Base-by-base conservation (phyloP, 2,113 vertebrate species). In the Smithornis capensis region DNA sequence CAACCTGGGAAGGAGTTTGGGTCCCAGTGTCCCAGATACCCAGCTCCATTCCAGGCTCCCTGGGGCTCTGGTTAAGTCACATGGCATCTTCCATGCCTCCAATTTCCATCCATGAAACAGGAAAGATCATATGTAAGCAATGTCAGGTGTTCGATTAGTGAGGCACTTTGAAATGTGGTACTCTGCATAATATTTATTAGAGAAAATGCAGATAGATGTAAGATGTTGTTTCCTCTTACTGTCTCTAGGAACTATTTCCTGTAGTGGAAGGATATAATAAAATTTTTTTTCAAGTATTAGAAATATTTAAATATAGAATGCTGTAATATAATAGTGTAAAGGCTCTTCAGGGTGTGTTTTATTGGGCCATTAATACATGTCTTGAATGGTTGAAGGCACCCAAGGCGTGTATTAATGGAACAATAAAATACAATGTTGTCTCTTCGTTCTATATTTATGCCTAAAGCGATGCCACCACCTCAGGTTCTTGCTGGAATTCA, bases 401-500 rank as follows among this genome's bases (percentile, higher is more conserved):
- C 96, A 93, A 96, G 96, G 96, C 85, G 17, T 96, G 86, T 96
- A 95, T 97, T 97, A 97, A 97, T 97, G 84, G 96, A 96, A 97
- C 95, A 97, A 96, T 97, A 97, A 97, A 97, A 97, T 93, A 97
- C 89, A 95, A 88, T 95, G 94, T 97, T 97, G 95, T 97, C 95
- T 97, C 96, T 97, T 96, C 85, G 60, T 94, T 93, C 95, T 86
- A 21, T 96, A 97, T 97, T 97, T 97, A 97, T 97, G 94, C 96
- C 95, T 94, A 78, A 53, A 96, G 94, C 80, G 19, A 95, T 89
- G 92, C 89, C 92, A 97, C 95, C 76, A 92, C 83, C 92, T 83
- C 91, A 84, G 91, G 95, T 82, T 92, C 94, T 87, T 92, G 38
- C 77, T 92, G 80, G 87, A 97, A 96, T 87, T 92, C 92, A 95